Conservation (phyloP, 2,888 invertebrate genomes). For the Ophion slaviceki region DNA sequence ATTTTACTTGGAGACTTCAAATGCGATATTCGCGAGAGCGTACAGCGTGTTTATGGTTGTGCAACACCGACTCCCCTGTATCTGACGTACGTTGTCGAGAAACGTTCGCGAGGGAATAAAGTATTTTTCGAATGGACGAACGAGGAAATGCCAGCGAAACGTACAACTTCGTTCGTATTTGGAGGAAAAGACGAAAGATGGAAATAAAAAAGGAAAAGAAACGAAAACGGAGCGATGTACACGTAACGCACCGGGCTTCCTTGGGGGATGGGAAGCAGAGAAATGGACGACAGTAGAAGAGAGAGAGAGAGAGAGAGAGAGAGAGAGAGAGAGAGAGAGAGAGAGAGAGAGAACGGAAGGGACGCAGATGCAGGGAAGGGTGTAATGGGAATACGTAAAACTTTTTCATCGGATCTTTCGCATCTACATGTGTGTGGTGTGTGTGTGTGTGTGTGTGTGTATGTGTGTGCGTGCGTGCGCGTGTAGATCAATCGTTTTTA, state of each 20-base stretch:
- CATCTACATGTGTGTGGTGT: slow-evolving; percentile 2
- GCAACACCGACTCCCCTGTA: neutral
- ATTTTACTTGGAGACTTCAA: neutral
- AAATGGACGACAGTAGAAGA: neutral
- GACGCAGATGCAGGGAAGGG: neutral
- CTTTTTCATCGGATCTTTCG: slow-evolving; percentile 33
- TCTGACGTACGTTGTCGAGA: slow-evolving; percentile 28
- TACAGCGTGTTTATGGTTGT: neutral
- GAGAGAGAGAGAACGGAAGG: slow-evolving; percentile 21
- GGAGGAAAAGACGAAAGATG: neutral
- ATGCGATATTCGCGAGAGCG: neutral
- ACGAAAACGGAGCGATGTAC: neutral
- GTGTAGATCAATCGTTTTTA: neutral
- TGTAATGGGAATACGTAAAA: slow-evolving; percentile 24
- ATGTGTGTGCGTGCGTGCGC: neutral
- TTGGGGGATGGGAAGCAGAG: neutral
- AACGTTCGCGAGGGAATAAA: slow-evolving; percentile 30
- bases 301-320: slow-evolving; percentile 14
- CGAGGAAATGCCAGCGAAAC: slow-evolving; percentile 17
- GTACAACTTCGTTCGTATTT: slow-evolving; percentile 15
- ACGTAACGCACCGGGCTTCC: slow-evolving; percentile 12
- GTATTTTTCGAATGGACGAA: slow-evolving; percentile 44
- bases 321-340: slow-evolving; percentile 1
- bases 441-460: neutral
- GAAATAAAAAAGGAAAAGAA: neutral